Evolutionary conservation across 2,888 invertebrate species (phyloP).

Genomic region (Pseudococcus viburni): DNA sequence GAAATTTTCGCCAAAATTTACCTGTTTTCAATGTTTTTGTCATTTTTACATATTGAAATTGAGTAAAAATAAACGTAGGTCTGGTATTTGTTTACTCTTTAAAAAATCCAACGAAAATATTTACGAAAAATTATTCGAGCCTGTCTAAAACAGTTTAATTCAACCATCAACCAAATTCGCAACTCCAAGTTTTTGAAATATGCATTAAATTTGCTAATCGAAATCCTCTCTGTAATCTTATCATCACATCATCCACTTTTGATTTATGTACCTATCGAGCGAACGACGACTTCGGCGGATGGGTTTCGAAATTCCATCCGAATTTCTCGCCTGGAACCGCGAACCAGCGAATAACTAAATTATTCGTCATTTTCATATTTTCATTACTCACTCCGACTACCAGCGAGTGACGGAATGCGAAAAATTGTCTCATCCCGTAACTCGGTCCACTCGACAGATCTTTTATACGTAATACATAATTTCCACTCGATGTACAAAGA

Average conservation of each 20-base stretch:
- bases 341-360: background rate
- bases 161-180: no score
- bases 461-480: background rate
- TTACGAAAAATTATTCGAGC: no score
- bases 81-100: no score
- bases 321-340: background rate
- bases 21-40: no score
- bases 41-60: no score
- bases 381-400: background rate
- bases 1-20: no score
- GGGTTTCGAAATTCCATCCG: background rate
- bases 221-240: background rate
- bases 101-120: no score
- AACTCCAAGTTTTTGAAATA: background rate
- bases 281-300: background rate
- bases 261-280: background rate
- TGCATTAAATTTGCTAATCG: background rate
- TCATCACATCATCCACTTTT: background rate
- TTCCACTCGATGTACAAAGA: no score
- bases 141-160: no score
- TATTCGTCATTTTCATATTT: background rate
- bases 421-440: slow-evolving; percentile 8
- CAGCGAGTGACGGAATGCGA: background rate
- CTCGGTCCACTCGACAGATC: background rate
- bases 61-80: no score